Base-by-base conservation (phyloP, 2,888 invertebrate species). In the Deroplatys truncata region DNA sequence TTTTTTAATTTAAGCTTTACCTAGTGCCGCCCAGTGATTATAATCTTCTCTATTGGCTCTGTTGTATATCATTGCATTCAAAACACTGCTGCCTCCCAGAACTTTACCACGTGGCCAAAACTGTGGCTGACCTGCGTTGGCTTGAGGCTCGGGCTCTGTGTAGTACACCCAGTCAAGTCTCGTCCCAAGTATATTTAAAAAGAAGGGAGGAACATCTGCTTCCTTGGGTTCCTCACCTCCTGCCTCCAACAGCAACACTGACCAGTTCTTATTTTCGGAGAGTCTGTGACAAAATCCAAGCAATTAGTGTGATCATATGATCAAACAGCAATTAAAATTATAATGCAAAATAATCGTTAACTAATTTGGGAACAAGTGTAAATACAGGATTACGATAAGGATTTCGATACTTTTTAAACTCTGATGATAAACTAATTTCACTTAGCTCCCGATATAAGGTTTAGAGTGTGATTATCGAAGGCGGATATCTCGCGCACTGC, bases 21-120 rank as follows among this genome's bases (percentile, higher is more conserved):
- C 88, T 29, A 84, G 15, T 28, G 25, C 13, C 7, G 35, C 84
- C 88, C 88, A 88, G 28, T 49, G 28, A 10, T 88, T 84, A 25
- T 88, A 88, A 7, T 35, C 84, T 15, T 56, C n/a, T 90, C 72
- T 88, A 84, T 88, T 88, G 20, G 56, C 88, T 84, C 84, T 28
- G 56, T 84, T 88, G 29, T 88, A 88, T 15, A 72, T 31, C 84
- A 88, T 28, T 13, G 28, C 49, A 43, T 88, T 84, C 28, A 88
- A 25, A 15, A 72, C 29, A 43, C 88, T 84, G 4, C 29, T 43
- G 8, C 88, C 88, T 29, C 88, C 88, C 15, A 88, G 20, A 31
- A 88, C 88, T 29, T 88, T 88, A 8, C 88, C 88, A 3, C 28
- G 28, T 28, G 31, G 28, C 88, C 88, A 88, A 3, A 20, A 16